Evolutionary conservation across 2,888 invertebrate genomes (phyloP), one percentile per base, ranked within the genome.

Genomic region (Drosophila pullipes): DNA sequence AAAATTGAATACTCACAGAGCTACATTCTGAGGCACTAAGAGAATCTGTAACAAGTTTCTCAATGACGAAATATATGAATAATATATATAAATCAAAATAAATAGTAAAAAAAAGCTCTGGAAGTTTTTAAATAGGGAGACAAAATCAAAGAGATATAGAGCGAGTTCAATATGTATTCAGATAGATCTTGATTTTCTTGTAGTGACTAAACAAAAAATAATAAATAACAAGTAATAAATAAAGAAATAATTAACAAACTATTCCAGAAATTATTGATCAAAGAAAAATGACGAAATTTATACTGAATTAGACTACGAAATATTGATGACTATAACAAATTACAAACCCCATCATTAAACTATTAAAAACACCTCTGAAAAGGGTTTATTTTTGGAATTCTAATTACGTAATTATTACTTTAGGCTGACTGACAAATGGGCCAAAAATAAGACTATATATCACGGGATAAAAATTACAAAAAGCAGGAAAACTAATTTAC

Each of bases 381-480:
- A n/a, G 39, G 11, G 4, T 41, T 37, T 11, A 37, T 16, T 47
- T n/a, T 44, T 22, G 9, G 4, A 22, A 41, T 50, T 39, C 33
- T 37, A 72, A 64, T 44, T 31, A 7, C 31, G 49, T 28, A 59
- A 58, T 37, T 49, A 37, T 18, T 7, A 37, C 37, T 37, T 37
- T 18, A 7, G 0, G 16, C 37, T 30, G 39, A 22, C 47, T 41
- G 60, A 66, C 62, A 66, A 69, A 65, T 63, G 50, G 52, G 63
- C n/a, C 16, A 22, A 50, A 39, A 37, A 52, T 67, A n/a, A n/a
- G 22, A 47, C 54, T 53, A 69, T 28, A 54, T 65, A 37, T 41
- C 39, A 41, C 35, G 47, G 64, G 9, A 18, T 16, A 7, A 16
- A 61, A 58, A 49, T 71, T 66, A 69, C 53, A 52, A 62, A 62